Evolutionary conservation across 2,888 invertebrate species (phyloP).

Genomic region (Alentia gelatinosa): DNA sequence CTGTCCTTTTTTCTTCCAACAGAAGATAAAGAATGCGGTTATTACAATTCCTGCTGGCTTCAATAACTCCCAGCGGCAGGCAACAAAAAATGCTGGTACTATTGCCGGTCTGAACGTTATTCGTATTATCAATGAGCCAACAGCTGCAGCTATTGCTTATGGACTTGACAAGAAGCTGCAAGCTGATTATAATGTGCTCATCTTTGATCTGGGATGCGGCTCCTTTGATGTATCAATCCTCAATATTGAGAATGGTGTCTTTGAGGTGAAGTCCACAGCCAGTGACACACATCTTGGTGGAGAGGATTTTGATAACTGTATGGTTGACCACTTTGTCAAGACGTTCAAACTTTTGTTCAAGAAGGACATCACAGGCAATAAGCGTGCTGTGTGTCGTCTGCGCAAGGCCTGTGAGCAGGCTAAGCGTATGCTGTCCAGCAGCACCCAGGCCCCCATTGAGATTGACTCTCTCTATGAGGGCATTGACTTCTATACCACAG

Average conservation of each 20-base stretch:
- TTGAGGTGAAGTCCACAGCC: conserved; percentile 96
- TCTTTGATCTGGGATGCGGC: conserved; percentile 89
- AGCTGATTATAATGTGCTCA: conserved; percentile 83
- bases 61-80: too few relatives aligned
- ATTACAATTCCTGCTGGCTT: too few relatives aligned
- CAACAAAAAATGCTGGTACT: too few relatives aligned
- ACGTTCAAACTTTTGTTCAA: conserved; percentile 80
- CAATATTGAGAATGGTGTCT: conserved; percentile 93
- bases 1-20: too few relatives aligned
- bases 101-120: too few relatives aligned
- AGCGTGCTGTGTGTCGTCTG: conserved; percentile 92
- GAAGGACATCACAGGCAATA: conserved; percentile 84
- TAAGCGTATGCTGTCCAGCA: conserved; percentile 84
- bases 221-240: conserved; percentile 97
- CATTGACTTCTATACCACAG: conserved; percentile 96
- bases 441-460: conserved; percentile 86
- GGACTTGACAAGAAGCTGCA: conserved; percentile 82
- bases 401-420: conserved; percentile 91
- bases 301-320: conserved; percentile 80
- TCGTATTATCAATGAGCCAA: too few relatives aligned
- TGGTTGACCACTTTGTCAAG: conserved; percentile 78
- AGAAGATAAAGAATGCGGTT: too few relatives aligned
- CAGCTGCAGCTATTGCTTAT: too few relatives aligned
- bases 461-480: conserved; percentile 97
- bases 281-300: conserved; percentile 98